Evolutionary conservation across 2,797 vertebrate genomes (phyloP).

Genomic region (Ispidina picta): DNA sequence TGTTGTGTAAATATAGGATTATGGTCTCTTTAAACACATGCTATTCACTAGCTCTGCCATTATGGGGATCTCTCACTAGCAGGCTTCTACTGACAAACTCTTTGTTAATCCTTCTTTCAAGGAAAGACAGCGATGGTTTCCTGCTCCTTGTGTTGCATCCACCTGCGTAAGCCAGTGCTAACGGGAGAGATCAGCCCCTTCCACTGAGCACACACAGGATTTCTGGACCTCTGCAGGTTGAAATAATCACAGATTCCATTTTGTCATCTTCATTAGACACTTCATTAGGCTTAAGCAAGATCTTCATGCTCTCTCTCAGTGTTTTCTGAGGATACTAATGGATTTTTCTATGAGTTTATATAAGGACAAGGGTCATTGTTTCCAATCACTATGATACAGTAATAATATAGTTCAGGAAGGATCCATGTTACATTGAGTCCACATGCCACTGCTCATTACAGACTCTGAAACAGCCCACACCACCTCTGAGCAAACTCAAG

Average conservation of each 20-base stretch:
- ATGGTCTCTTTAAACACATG: conserved; percentile 68
- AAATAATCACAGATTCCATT: neutral
- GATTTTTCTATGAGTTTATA: neutral
- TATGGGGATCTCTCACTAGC: conserved; percentile 47
- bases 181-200: neutral
- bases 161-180: neutral
- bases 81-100: conserved; percentile 38
- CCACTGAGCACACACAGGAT: neutral
- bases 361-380: neutral
- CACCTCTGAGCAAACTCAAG: neutral
- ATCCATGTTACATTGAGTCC: neutral
- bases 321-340: neutral
- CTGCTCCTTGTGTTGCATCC: neutral
- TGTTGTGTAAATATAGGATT: conserved; percentile 76
- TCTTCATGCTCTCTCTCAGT: neutral
- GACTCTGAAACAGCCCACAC: neutral
- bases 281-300: neutral
- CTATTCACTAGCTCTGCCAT: conserved; percentile 66
- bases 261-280: neutral
- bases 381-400: neutral
- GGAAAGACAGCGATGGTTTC: neutral
- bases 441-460: accelerated
- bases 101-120: conserved; percentile 34
- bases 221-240: neutral
- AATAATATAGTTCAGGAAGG: neutral